Conservation (phyloP, 1,140 invertebrate genomes). For the Dendrolimus punctatus region DNA sequence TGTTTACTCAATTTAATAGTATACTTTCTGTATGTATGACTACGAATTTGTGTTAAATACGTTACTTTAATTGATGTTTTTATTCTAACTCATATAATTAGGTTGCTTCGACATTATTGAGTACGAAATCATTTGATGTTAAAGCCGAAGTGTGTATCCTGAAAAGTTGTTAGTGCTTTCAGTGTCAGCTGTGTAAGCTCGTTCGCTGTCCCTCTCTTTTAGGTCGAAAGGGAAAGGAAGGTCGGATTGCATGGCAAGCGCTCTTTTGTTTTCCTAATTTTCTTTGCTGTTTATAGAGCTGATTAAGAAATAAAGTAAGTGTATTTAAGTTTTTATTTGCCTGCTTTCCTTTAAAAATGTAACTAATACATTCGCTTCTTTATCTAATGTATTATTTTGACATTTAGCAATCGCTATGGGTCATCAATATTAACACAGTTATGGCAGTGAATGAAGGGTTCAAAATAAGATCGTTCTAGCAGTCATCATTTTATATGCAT, state of each 20-base stretch:
- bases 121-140: constrained; percentile 20
- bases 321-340: constrained; percentile 12
- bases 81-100: constrained; percentile 18
- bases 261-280: constrained; percentile 60
- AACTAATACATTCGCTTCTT: constrained; percentile 2
- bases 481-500: too few species aligned
- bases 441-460: too few species aligned
- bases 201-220: constrained; percentile 44
- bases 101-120: constrained; percentile 17
- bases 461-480: too few species aligned
- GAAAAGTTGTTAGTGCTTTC: constrained; percentile 63
- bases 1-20: constrained; percentile 17
- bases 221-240: constrained; percentile 52
- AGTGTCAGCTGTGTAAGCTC: constrained; percentile 49
- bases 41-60: constrained; percentile 12
- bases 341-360: constrained; percentile 7
- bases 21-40: constrained; percentile 8
- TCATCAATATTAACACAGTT: too few species aligned
- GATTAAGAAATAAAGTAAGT: constrained; percentile 54
- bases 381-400: constrained; percentile 9
- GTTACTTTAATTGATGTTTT: constrained; percentile 18
- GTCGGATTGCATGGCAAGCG: constrained; percentile 30
- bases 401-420: neutral
- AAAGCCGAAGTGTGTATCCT: constrained; percentile 36
- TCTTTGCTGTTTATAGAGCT: constrained; percentile 47